Conservation (phyloP, 2,113 vertebrate genomes). For the Anhinga anhinga region DNA sequence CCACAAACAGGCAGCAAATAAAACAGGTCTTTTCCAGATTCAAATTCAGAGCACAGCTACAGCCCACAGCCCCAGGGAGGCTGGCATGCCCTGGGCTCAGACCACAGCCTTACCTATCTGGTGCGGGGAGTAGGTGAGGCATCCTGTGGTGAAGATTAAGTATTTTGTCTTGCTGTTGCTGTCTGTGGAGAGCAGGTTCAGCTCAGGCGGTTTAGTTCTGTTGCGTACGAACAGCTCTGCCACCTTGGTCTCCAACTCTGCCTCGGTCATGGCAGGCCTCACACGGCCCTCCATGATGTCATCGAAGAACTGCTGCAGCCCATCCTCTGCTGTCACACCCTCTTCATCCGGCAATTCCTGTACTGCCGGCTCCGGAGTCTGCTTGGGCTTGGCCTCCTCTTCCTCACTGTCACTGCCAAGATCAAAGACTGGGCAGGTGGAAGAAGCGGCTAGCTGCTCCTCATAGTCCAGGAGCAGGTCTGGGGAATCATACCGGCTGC, state of each 20-base stretch:
- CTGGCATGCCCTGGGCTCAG: background rate
- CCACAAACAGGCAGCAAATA: background rate
- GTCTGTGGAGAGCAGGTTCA: slow-evolving; percentile 48
- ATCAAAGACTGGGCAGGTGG: slow-evolving; percentile 77
- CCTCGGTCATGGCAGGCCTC: slow-evolving; percentile 64
- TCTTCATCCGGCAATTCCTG: background rate
- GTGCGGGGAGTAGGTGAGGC: slow-evolving; percentile 95
- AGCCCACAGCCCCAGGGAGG: background rate
- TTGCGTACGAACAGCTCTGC: slow-evolving; percentile 83
- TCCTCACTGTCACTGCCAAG: slow-evolving; percentile 79
- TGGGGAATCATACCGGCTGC: slow-evolving; percentile 84
- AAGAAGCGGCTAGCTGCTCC: slow-evolving; percentile 69
- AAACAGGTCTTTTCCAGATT: background rate
- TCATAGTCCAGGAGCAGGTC: slow-evolving; percentile 86
- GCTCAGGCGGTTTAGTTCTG: slow-evolving; percentile 79
- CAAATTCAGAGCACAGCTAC: fast-evolving
- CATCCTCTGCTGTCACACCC: background rate
- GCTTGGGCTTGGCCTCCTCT: slow-evolving; percentile 58
- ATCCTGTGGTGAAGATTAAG: slow-evolving; percentile 95
- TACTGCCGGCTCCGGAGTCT: background rate
- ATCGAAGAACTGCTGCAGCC: slow-evolving; percentile 72
- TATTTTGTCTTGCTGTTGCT: slow-evolving; percentile 83
- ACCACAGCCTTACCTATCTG: slow-evolving; percentile 85
- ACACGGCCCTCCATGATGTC: slow-evolving; percentile 63
- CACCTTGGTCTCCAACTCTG: slow-evolving; percentile 83